Conservation (phyloP, 2,797 vertebrate species). For the Girardinus metallicus region DNA sequence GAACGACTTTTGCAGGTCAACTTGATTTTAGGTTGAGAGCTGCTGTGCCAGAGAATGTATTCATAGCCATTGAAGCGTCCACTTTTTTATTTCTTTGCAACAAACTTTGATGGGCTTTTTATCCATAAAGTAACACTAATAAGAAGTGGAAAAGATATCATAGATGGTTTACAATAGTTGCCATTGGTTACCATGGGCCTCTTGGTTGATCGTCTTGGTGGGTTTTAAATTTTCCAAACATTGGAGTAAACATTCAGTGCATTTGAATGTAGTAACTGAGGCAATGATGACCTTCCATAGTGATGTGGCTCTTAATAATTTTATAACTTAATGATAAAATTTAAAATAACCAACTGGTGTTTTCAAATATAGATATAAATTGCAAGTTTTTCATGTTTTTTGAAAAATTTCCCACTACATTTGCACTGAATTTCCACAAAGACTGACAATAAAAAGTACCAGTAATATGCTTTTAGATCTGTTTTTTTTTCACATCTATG, state of each 20-base stretch:
- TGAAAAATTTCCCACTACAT: too few relatives aligned
- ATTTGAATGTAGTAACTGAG: background rate
- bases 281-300: background rate
- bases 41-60: background rate
- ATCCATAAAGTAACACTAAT: background rate
- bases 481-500: too few relatives aligned
- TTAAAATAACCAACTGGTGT: too few relatives aligned
- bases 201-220: background rate
- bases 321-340: too few relatives aligned
- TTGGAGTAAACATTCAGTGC: background rate
- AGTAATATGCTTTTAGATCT: too few relatives aligned
- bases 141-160: background rate
- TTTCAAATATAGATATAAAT: too few relatives aligned
- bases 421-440: too few relatives aligned
- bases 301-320: too few relatives aligned
- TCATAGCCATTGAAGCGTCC: background rate
- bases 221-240: background rate
- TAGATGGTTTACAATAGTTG: background rate
- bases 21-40: background rate
- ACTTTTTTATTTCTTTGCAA: background rate
- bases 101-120: background rate
- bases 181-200: background rate
- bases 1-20: background rate
- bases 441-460: too few relatives aligned
- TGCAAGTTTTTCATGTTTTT: too few relatives aligned